These are phyloP conservation scores for Triplophysa bombifrons DNA, from an alignment of 2,797 vertebrate species.

Conservation along the genomic window DNA sequence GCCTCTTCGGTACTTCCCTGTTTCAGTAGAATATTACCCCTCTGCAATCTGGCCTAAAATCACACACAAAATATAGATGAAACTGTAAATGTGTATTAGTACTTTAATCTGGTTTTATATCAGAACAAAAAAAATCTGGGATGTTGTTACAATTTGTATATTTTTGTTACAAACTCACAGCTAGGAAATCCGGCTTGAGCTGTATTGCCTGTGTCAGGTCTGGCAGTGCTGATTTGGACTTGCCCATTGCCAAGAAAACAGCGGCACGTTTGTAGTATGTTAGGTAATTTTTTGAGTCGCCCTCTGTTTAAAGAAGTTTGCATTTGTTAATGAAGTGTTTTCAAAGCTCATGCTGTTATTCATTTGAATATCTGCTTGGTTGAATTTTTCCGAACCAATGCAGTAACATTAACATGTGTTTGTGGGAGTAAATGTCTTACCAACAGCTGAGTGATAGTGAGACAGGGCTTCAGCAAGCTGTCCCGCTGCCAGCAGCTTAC, in stretches of 20 bases:
- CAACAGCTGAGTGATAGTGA: slow-evolving; percentile 87
- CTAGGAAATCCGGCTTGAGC: slow-evolving; percentile 85
- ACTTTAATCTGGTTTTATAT: not conserved
- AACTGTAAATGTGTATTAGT: not conserved
- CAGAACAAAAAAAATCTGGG: not conserved
- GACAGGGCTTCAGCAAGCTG: slow-evolving; percentile 85
- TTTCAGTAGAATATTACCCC: slow-evolving; percentile 84
- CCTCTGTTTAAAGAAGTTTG: slow-evolving; percentile 69
- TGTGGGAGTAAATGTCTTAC: slow-evolving; percentile 69
- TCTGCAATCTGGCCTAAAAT: slow-evolving; percentile 80
- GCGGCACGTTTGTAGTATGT: slow-evolving; percentile 87
- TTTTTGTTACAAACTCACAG: slow-evolving; percentile 68
- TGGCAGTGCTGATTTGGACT: slow-evolving; percentile 83
- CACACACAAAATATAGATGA: not conserved
- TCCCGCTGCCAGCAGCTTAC: slow-evolving; percentile 84
- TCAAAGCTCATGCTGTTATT: not conserved
- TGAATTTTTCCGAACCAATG: not conserved
- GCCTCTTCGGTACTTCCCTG: slow-evolving; percentile 81
- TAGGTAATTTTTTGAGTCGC: slow-evolving; percentile 85
- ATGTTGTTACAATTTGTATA: not conserved
- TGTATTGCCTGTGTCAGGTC: slow-evolving; percentile 83
- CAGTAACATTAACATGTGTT: not conserved
- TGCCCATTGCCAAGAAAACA: slow-evolving; percentile 86
- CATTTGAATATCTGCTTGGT: not conserved
- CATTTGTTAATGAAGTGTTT: not conserved